phyloP scores from a whole-genome alignment of 2,113 vertebrate genomes.

The Triplophysa siluroides region DNA sequence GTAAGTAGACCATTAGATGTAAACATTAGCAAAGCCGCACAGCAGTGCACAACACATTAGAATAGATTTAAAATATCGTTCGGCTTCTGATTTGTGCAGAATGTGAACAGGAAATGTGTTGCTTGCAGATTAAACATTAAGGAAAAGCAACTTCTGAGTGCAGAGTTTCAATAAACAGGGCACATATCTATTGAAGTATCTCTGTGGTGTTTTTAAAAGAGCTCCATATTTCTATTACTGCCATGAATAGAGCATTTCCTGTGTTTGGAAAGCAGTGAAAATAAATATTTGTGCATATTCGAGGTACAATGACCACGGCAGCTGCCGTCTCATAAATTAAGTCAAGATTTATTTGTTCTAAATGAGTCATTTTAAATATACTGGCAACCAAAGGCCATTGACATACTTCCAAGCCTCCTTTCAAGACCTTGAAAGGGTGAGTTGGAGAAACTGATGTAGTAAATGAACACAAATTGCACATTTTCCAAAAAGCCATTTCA shows the following conservation, averaged over 20 bases:
- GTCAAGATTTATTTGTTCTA: not conserved
- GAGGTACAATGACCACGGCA: not conserved
- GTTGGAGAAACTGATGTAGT: constrained; percentile 1
- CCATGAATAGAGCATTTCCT: constrained; percentile 8
- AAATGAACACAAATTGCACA: constrained; percentile 44
- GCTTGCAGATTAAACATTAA: constrained; percentile 8
- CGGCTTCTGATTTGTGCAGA: not conserved
- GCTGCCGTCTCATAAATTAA: constrained; percentile 18
- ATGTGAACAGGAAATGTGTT: not conserved
- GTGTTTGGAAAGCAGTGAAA: constrained; percentile 8
- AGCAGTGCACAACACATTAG: not conserved
- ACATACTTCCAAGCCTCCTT: constrained; percentile 9
- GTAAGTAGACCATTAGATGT: not conserved
- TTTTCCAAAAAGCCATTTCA: constrained; percentile 14
- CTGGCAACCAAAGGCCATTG: constrained; percentile 13
- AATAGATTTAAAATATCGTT: not conserved
- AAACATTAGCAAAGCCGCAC: not conserved
- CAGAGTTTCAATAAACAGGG: not conserved
- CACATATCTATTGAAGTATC: not conserved
- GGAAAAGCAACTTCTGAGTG: constrained; percentile 3
- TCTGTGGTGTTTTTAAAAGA: constrained; percentile 17
- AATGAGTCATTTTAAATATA: constrained; percentile 26
- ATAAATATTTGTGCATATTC: constrained; percentile 28
- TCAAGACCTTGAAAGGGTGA: constrained; percentile 26
- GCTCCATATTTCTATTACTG: constrained; percentile 8